A percentile compares a stretch with the other conserved stretches of the same genome.
phyloP scores from a whole-genome alignment of 2,797 vertebrate species.

The Macrochelys suwanniensis region DNA sequence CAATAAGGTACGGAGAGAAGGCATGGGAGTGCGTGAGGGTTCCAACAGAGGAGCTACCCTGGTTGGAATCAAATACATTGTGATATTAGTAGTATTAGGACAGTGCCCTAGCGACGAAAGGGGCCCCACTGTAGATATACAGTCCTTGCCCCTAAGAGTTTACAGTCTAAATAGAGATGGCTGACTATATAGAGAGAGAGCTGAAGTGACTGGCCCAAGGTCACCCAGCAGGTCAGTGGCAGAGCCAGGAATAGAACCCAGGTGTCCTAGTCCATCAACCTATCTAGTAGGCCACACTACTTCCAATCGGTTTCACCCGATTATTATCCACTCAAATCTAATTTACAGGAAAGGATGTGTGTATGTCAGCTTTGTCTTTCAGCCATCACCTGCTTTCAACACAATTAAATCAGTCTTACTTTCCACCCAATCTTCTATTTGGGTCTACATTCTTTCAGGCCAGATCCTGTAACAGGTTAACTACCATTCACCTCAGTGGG shows the following conservation, averaged over 20 bases:
- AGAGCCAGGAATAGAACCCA: not conserved
- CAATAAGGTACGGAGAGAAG: too few species aligned
- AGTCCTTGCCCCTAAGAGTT: not conserved
- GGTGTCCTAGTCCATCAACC: not conserved
- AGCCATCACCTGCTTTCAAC: not conserved
- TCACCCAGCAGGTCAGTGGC: not conserved
- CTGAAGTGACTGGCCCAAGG: too few species aligned
- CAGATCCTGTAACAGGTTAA: not conserved
- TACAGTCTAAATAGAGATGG: too few species aligned
- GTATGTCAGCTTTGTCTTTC: not conserved
- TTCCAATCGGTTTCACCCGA: too few species aligned
- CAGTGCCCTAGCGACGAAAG: not conserved
- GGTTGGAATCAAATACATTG: not conserved
- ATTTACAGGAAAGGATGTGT: too few species aligned
- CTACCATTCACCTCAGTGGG: too few species aligned
- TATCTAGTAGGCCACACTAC: not conserved
- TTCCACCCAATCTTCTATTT: not conserved
- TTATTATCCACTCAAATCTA: too few species aligned
- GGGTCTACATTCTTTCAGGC: not conserved
- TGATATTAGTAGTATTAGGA: not conserved
- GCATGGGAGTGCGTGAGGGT: not conserved
- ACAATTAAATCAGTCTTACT: not conserved
- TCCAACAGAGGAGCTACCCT: not conserved
- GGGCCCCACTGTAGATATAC: not conserved
- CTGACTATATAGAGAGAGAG: too few species aligned